Evolutionary conservation across 2,113 vertebrate genomes (phyloP).

Genomic region (Semnornis frantzii): DNA sequence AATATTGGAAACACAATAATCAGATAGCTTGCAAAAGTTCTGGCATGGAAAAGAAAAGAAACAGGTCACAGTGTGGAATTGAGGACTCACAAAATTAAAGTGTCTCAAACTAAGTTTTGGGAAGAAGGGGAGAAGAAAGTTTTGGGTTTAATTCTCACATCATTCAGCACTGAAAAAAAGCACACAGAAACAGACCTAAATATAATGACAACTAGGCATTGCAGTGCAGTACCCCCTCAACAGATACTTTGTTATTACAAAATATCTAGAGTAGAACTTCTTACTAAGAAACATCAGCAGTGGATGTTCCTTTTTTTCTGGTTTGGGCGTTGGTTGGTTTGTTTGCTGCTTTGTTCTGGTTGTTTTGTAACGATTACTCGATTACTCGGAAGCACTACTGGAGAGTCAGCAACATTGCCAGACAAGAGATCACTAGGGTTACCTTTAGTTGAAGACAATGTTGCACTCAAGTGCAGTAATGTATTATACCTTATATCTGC

Average conservation of each 20-base stretch:
- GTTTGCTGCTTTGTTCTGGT: background rate
- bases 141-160: background rate
- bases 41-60: background rate
- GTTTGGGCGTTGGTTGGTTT: background rate
- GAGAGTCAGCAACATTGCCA: background rate
- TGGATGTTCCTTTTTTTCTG: background rate
- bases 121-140: background rate
- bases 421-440: background rate
- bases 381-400: background rate
- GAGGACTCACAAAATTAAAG: background rate
- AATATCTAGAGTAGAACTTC: background rate
- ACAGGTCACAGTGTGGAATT: background rate
- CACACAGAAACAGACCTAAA: background rate
- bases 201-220: background rate
- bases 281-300: background rate
- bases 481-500: background rate
- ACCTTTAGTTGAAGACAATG: background rate
- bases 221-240: background rate
- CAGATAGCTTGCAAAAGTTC: background rate
- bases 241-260: background rate
- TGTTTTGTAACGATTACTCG: background rate
- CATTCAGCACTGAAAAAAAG: background rate
- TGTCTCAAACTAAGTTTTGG: background rate
- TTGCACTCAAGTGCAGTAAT: background rate
- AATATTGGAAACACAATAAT: constrained; percentile 35